Conservation (phyloP, 1,140 invertebrate species). For the Mercenaria mercenaria region DNA sequence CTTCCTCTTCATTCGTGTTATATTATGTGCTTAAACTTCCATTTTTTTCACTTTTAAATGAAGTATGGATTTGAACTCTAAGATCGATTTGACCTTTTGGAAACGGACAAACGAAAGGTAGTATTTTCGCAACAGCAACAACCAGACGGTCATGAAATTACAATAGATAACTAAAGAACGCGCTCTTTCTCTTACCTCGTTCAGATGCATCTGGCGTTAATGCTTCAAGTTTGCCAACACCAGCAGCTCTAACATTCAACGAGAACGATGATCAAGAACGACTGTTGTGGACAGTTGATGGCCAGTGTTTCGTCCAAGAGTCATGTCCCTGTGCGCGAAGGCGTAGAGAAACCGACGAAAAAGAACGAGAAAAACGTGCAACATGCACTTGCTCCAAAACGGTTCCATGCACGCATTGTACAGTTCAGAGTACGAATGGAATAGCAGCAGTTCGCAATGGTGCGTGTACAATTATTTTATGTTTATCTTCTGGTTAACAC, state of each 20-base stretch:
- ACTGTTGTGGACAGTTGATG: not conserved
- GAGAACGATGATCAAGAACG: not conserved
- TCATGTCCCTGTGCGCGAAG: not conserved
- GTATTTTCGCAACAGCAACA: too few species aligned
- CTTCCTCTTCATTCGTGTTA: too few species aligned
- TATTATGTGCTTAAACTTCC: too few species aligned
- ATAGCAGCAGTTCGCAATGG: not conserved
- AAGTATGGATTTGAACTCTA: too few species aligned
- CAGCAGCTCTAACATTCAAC: not conserved
- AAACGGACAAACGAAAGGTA: too few species aligned
- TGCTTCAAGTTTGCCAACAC: not conserved
- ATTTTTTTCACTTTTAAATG: too few species aligned
- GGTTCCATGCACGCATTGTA: not conserved
- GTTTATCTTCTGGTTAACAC: too few species aligned
- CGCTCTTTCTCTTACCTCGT: too few species aligned
- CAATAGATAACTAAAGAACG: too few species aligned
- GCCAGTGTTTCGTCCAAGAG: not conserved
- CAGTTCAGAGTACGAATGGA: not conserved
- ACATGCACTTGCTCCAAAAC: not conserved
- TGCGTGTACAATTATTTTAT: not conserved
- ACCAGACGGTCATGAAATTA: too few species aligned
- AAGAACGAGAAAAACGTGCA: not conserved
- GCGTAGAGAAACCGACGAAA: too few species aligned
- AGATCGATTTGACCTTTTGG: too few species aligned
- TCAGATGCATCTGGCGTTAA: not conserved